phyloP scores from a whole-genome alignment of 1,140 invertebrate genomes.

The Drosophila murphyi region DNA sequence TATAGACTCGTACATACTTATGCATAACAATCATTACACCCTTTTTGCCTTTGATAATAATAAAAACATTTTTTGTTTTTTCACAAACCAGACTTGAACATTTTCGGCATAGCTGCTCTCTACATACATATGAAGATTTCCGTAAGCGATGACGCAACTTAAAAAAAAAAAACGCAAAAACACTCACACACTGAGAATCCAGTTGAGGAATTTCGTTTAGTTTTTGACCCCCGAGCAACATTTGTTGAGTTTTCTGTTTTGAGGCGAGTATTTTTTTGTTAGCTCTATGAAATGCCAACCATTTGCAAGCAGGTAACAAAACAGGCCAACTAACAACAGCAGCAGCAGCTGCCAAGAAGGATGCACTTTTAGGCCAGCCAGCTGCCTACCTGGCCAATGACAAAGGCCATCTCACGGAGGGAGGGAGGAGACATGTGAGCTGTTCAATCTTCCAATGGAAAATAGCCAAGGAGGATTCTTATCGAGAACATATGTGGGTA shows the following conservation, averaged over 20 bases:
- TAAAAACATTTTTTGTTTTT: conserved; percentile 10
- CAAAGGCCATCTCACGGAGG: neutral
- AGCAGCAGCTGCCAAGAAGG: conserved; percentile 22
- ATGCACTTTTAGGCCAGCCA: conserved; percentile 20
- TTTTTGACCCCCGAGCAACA: conserved; percentile 32
- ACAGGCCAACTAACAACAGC: neutral
- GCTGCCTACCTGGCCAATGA: conserved; percentile 33
- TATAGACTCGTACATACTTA: too few relatives aligned
- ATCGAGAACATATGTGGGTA: too few relatives aligned
- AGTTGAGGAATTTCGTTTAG: conserved; percentile 59
- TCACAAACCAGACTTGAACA: conserved; percentile 62
- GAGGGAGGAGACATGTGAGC: conserved; percentile 13
- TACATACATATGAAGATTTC: conserved; percentile 45
- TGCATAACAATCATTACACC: too few relatives aligned
- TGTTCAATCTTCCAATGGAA: too few relatives aligned
- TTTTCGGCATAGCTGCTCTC: conserved; percentile 38
- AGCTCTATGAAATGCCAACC: conserved; percentile 21
- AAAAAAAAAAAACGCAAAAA: conserved; percentile 46
- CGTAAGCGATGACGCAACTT: conserved; percentile 66
- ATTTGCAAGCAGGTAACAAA: conserved; percentile 30
- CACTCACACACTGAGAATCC: neutral
- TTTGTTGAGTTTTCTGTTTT: conserved; percentile 47
- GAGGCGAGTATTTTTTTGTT: conserved; percentile 20
- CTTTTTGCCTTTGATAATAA: neutral
- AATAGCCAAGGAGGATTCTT: too few relatives aligned